Base-by-base conservation (phyloP, 2,113 vertebrate species). In the Porphyrio hochstetteri region DNA sequence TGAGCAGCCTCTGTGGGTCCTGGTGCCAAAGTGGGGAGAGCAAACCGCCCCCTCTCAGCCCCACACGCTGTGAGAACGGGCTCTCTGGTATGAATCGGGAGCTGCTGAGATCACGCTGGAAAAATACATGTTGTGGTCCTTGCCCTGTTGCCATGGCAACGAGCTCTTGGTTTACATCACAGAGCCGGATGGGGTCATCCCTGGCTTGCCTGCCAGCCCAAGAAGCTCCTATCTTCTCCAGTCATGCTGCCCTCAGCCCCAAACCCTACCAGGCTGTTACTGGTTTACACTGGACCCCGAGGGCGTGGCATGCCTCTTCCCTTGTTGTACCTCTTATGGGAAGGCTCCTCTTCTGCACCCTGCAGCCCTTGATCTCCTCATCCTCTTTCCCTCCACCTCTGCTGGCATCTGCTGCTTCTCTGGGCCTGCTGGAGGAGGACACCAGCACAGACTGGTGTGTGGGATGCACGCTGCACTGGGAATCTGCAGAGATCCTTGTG, bases 111-210 rank as follows among this genome's bases (percentile, higher is more conserved):
- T 59, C 57, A 63, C 1, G 1, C 40, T 1, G 13, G 55, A 74
- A 91, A 87, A 87, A 87, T 10, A 55, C 46, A 25, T 21, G 13
- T 82, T 68, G 64, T 87, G 81, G 74, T 84, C 77, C 87, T 5
- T 0, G 33, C 72, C 94, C 55, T 8, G 74, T 92, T 89, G 74
- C 87, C 69, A 71, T 60, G 69, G 90, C 21, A 78, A 71, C 13
- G 61, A 77, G 76, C 44, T 74, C 91, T 46, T 10, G 57, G 40
- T 72, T 95, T 71, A 67, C 76, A 88, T 63, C 83, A 88, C 83
- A 57, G 61, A 88, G 46, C 12, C 1, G 6, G 36, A 53, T 29
- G 40, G 52, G 71, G 46, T 82, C 70, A 88, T 25, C 75, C 7
- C 17, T 3, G 1, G 29, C 38, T 82, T 85, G 50, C 31, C 52